phyloP scores from a whole-genome alignment of 2,113 vertebrate genomes.

The Myotis davidii region DNA sequence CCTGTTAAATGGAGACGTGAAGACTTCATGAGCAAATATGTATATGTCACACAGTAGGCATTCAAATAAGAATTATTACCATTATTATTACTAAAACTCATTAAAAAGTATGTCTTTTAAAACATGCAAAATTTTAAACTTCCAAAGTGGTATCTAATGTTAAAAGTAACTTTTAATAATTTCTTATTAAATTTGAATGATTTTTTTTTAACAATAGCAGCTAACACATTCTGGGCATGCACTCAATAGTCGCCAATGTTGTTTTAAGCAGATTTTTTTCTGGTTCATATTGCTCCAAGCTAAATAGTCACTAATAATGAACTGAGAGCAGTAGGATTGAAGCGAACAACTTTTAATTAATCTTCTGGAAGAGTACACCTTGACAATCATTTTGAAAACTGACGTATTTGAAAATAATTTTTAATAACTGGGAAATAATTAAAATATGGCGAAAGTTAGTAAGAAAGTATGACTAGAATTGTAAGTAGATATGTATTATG shows the following conservation, averaged over 20 bases:
- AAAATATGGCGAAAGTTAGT: background rate
- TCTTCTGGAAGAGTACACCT: background rate
- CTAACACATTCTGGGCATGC: background rate
- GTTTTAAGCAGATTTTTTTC: background rate
- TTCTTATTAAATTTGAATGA: background rate
- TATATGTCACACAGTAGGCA: background rate
- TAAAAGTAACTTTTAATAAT: slow-evolving; percentile 2
- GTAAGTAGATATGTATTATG: background rate
- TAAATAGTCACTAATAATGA: slow-evolving; percentile 9
- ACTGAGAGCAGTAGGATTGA: background rate
- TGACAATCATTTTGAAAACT: background rate
- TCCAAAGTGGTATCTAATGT: background rate
- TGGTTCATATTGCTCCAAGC: background rate
- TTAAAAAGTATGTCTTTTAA: slow-evolving; percentile 20
- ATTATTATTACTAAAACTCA: background rate
- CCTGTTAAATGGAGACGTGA: slow-evolving; percentile 1
- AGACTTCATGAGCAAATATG: background rate
- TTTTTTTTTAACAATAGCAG: background rate
- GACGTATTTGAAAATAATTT: background rate
- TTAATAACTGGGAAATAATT: background rate
- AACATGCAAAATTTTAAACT: slow-evolving; percentile 18
- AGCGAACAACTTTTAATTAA: background rate
- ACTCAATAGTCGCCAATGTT: background rate
- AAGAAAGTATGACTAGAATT: background rate
- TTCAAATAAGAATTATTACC: background rate